Conservation (phyloP, 2,888 invertebrate species). For the Cetonia aurata region DNA sequence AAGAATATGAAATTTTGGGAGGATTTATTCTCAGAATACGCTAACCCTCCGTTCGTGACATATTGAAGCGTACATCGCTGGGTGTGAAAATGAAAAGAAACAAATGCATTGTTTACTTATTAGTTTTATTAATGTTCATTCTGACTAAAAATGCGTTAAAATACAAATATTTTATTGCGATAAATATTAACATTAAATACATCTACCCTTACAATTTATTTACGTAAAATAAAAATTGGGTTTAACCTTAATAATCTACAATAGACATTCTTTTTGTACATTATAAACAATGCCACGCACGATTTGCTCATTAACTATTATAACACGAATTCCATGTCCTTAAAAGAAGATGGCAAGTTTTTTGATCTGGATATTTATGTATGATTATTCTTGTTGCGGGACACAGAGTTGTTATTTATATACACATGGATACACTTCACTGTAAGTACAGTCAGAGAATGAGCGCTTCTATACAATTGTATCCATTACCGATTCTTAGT, state of each 20-base stretch:
- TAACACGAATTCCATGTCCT: neutral
- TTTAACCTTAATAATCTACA: constrained; percentile 10
- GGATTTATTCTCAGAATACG: constrained; percentile 53
- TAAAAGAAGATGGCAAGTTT: neutral
- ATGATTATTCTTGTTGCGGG: neutral
- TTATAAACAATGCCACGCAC: constrained; percentile 17
- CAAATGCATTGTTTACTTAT: no score
- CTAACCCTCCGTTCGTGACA: constrained; percentile 55
- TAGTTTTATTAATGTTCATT: no score
- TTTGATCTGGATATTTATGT: constrained; percentile 1
- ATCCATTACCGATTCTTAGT: constrained; percentile 27
- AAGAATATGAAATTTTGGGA: constrained; percentile 57
- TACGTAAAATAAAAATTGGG: constrained; percentile 18
- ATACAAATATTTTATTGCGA: constrained; percentile 33
- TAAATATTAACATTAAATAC: constrained; percentile 25
- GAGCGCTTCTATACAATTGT: constrained; percentile 38
- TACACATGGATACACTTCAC: constrained; percentile 39
- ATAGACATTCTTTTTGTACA: constrained; percentile 21
- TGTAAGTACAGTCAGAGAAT: constrained; percentile 42
- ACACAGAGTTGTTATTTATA: constrained; percentile 19
- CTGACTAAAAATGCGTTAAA: constrained; percentile 4
- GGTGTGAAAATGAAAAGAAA: no score
- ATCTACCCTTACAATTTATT: neutral
- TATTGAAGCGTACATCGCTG: constrained; percentile 49
- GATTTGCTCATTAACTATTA: neutral